phyloP scores from a whole-genome alignment of 1,140 invertebrate genomes.

The Epicauta chinensis region DNA sequence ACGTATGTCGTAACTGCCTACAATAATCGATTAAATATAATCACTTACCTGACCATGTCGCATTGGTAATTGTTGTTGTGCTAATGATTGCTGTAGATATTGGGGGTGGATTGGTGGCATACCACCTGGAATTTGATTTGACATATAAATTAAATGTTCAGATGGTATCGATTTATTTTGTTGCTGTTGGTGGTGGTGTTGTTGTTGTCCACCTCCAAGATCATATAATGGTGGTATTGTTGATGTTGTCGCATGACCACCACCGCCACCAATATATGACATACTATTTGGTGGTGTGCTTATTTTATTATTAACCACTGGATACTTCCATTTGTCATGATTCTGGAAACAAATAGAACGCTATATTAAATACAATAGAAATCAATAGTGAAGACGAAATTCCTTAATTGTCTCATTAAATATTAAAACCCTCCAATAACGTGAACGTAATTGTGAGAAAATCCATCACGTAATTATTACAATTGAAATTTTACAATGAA shows the following conservation, averaged over 20 bases:
- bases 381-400: too few species aligned
- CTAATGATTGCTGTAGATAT: constrained; percentile 54
- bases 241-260: constrained; percentile 40
- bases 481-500: too few species aligned
- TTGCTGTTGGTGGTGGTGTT: constrained; percentile 47
- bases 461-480: too few species aligned
- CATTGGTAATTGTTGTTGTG: constrained; percentile 50
- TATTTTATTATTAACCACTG: constrained; percentile 41
- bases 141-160: constrained; percentile 57
- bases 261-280: constrained; percentile 51
- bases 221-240: constrained; percentile 50
- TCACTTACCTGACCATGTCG: constrained; percentile 33
- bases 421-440: too few species aligned
- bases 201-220: constrained; percentile 46
- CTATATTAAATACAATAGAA: too few species aligned
- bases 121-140: constrained; percentile 56
- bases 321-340: constrained; percentile 65
- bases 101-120: constrained; percentile 55
- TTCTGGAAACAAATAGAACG: constrained; percentile 48
- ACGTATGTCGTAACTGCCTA: too few species aligned
- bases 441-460: too few species aligned
- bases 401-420: not conserved
- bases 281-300: constrained; percentile 53
- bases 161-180: constrained; percentile 49
- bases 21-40: not conserved